Base-by-base conservation (phyloP, 1,140 invertebrate genomes). In the Drosophila pandora region DNA sequence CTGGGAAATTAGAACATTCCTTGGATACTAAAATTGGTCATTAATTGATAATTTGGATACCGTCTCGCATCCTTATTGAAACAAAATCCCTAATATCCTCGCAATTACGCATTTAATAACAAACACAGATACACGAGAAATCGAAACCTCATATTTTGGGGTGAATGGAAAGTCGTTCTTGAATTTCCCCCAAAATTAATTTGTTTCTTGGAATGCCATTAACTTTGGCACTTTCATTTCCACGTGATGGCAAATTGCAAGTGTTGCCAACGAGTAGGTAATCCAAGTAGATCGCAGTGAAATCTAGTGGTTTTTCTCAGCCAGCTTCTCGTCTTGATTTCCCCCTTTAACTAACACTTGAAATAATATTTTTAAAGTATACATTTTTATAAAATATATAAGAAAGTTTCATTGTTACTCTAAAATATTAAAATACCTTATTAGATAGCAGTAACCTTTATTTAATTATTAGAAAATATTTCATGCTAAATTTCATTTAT, bases 261-360 rank as follows among this genome's bases (percentile, higher is more conserved):
- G 63, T 48, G 65, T 48, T 47, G 13, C 60, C 48, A 45, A 41
- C 60, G 23, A 52, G 25, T 25, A 37, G 63, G 65, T 56, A 69
- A 69, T 69, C 41, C 63, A 69, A 69, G 65, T 47, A 56, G 50
- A 69, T 41, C 63, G 13, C 49, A 68, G 50, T n/a, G 49, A 48
- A 55, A 39, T 68, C 45, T 63, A 56, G 41, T 55, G 65, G 65
- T 68, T 68, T 68, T 37, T 21, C 49, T 23, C 50, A 21, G 25
- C 30, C 61, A 54, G 43, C 37, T 21, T 17, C 17, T 22, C n/a
- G 22, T n/a, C 5, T 9, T 34, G 25, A 32, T 32, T 34, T 68
- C n/a, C 17, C 50, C 34, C 34, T 37, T 43, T 43, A 43, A 43
- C n/a, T 43, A 2, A 43, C 17, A 17, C 41, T 43, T 43, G 17